A percentile compares a stretch with the other conserved stretches of the same genome.
These are phyloP conservation scores for Hemithea aestivaria DNA, from an alignment of 2,888 invertebrate genomes.

Conservation along the genomic window DNA sequence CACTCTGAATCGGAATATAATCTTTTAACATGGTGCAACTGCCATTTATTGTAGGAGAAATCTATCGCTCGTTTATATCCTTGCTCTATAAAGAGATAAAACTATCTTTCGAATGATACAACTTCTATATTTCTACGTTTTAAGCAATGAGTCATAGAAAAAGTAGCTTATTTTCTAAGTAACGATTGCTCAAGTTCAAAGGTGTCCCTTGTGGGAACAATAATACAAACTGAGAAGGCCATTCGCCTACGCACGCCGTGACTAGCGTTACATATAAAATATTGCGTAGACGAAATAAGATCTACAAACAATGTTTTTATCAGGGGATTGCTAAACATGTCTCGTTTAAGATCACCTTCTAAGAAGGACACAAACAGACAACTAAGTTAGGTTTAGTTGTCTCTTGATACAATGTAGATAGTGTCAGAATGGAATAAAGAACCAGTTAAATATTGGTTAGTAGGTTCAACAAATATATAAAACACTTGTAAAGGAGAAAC, in stretches of 20 bases:
- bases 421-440: slow-evolving; percentile 10
- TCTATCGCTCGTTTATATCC: too few relatives aligned
- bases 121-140: too few relatives aligned
- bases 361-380: slow-evolving; percentile 5
- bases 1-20: too few relatives aligned
- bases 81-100: too few relatives aligned
- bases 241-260: slow-evolving; percentile 33
- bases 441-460: slow-evolving; percentile 18
- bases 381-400: slow-evolving; percentile 11
- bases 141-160: too few relatives aligned
- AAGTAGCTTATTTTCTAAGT: slow-evolving; percentile 21
- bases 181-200: slow-evolving; percentile 49
- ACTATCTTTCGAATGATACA: not conserved
- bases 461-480: slow-evolving; percentile 15
- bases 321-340: slow-evolving; percentile 28
- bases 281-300: slow-evolving; percentile 32
- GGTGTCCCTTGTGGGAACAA: slow-evolving; percentile 43
- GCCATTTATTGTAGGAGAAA: too few relatives aligned
- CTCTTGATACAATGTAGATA: slow-evolving; percentile 9
- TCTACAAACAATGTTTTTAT: slow-evolving; percentile 34
- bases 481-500: slow-evolving; percentile 12
- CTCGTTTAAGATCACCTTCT: slow-evolving; percentile 22
- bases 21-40: too few relatives aligned
- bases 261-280: slow-evolving; percentile 36
- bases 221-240: slow-evolving; percentile 28